Evolutionary conservation across 2,797 vertebrate species (phyloP), one percentile per base, ranked within the genome.

Genomic region (Coendou prehensilis): DNA sequence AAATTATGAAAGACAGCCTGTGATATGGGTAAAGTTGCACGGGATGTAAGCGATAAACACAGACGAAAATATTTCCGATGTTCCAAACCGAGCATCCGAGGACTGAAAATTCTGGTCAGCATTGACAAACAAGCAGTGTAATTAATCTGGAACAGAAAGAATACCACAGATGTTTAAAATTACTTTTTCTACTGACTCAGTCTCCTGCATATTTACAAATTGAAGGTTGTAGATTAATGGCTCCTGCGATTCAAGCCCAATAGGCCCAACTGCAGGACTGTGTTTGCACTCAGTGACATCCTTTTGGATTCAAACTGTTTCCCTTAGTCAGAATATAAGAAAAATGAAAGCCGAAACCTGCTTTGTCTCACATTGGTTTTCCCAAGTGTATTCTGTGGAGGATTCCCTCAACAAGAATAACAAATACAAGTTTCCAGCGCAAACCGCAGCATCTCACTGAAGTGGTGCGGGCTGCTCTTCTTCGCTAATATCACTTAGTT

Each of bases 121-220:
- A 0, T 98, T 98, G 97, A 96, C 97, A 98, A 98, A 95, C 94
- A 97, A 98, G 97, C 95, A 97, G 95, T 98, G 94, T 98, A 98
- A 99, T 98, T 98, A 98, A 98, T 98, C 97, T 98, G 97, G 97
- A 98, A 98, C 97, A 94, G 98, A 98, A 98, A 98, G 98, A 98
- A 98, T 98, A 98, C 98, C 98, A 98, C 98, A 99, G 98, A 98
- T 99, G 98, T 99, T 99, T 98, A 98, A 98, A 98, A 98, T 98
- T 98, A 98, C 98, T 98, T 98, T 97, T 96, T 98, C 97, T 98
- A 97, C 97, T 98, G 98, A 98, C 97, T 98, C 97, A 98, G 98
- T 98, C 98, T 98, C 97, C 97, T 98, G 98, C 96, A 98, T 98
- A 98, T 98, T 98, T 98, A 98, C 98, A 98, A 98, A 98, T 97